Conservation (phyloP, 2,797 vertebrate genomes). For the Peromyscus melanophrys region DNA sequence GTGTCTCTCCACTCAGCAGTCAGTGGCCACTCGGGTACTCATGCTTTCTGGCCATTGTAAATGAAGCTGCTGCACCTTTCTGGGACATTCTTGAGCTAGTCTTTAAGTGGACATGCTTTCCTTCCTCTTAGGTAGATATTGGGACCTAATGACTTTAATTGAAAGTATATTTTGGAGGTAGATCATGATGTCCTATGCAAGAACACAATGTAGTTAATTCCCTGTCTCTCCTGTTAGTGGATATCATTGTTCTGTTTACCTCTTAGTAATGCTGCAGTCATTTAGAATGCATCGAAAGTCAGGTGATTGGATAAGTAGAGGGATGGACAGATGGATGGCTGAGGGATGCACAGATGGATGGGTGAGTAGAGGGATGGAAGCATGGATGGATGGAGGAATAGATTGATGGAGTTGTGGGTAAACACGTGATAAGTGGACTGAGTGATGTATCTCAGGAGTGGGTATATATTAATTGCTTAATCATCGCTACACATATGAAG, state of each 20-base stretch:
- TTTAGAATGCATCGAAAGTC: background rate
- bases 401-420: background rate
- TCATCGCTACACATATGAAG: background rate
- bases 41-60: background rate
- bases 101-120: background rate
- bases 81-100: too few species aligned
- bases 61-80: background rate
- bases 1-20: background rate
- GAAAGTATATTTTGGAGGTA: background rate
- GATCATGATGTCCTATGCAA: background rate
- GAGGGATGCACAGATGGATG: too few species aligned
- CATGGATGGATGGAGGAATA: background rate
- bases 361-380: fast-evolving
- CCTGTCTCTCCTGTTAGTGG: background rate
- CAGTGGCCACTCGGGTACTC: fast-evolving
- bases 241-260: background rate
- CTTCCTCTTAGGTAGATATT: background rate
- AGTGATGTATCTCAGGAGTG: background rate
- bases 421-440: background rate
- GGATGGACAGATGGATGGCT: too few species aligned
- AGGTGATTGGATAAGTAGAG: too few species aligned
- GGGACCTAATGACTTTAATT: background rate
- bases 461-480: too few species aligned
- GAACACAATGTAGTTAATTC: too few species aligned
- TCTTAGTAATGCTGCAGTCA: background rate